Evolutionary conservation across 2,888 invertebrate genomes (phyloP), one percentile per base, ranked within the genome.

Genomic region (Sesia bembeciformis): DNA sequence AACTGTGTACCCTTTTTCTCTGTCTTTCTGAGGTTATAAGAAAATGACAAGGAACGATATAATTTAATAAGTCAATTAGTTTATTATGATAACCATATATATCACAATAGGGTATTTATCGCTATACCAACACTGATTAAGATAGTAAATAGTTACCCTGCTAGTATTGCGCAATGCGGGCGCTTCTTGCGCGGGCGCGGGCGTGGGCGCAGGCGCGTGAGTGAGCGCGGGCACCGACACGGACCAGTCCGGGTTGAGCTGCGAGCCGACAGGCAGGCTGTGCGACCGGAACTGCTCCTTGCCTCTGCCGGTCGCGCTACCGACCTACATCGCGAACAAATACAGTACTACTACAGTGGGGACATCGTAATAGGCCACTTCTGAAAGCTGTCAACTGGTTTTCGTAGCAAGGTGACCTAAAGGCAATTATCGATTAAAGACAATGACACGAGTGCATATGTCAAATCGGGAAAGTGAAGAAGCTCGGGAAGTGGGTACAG

Each of bases 281-380:
- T 92, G 92, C 58, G 92, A 92, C 49, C 92, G 90, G 70, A 86
- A 91, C 76, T 91, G 92, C 64, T 92, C 92, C 72, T 85, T 83
- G 58, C 70, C 60, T 8, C 8, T 23, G 7, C n/a, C 23, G 46
- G 61, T 63, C 55, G 62, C 57, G 52, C 65, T 63, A 57, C 58
- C 53, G 56, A 64, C 62, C 52, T 57, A 50, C 39, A 65, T 60
- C 66, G 58, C 65, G 67, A 50, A 4, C 39, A 54, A 41, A 51
- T 4, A 54, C 39, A 52, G 42, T n/a, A 39, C 49, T 54, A 8
- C 39, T 43, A 46, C 7, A 7, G 5, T 51, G 4, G 7, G 4
- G 23, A 50, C 41, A 51, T 8, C 49, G 8, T 6, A 51, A 3
- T 23, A 46, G 5, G 5, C 46, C 4, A 46, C 23, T 46, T 46